phyloP scores from a whole-genome alignment of 2,113 vertebrate species.

The Mungos mungo region DNA sequence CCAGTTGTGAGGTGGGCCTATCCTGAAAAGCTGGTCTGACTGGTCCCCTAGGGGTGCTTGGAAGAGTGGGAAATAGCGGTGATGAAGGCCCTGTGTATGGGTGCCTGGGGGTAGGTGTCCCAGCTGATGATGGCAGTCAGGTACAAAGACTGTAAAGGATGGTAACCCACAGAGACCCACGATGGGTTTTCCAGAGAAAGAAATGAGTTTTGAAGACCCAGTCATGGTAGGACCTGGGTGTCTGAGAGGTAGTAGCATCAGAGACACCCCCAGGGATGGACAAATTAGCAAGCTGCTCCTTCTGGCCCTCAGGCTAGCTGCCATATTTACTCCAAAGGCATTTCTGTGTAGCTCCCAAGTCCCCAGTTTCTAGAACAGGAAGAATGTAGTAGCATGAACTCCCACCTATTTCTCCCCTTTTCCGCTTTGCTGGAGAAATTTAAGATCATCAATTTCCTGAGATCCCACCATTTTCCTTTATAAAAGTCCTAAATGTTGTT shows the following conservation, averaged over 20 bases:
- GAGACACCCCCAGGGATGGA: background rate
- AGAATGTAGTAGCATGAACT: background rate
- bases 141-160: background rate
- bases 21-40: background rate
- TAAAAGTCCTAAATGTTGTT: background rate
- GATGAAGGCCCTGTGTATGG: background rate
- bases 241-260: background rate
- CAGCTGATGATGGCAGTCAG: no score
- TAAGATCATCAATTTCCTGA: background rate
- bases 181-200: background rate
- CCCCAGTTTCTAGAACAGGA: background rate
- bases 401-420: background rate
- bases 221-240: background rate
- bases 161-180: background rate
- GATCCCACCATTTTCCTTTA: background rate
- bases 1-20: background rate
- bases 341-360: background rate
- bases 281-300: background rate
- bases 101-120: background rate
- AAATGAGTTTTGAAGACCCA: background rate
- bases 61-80: background rate
- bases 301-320: background rate
- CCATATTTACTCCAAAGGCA: background rate
- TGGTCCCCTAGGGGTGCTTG: background rate
- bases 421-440: background rate